Conservation (phyloP, 2,113 vertebrate species). For the Lasiurus cinereus region DNA sequence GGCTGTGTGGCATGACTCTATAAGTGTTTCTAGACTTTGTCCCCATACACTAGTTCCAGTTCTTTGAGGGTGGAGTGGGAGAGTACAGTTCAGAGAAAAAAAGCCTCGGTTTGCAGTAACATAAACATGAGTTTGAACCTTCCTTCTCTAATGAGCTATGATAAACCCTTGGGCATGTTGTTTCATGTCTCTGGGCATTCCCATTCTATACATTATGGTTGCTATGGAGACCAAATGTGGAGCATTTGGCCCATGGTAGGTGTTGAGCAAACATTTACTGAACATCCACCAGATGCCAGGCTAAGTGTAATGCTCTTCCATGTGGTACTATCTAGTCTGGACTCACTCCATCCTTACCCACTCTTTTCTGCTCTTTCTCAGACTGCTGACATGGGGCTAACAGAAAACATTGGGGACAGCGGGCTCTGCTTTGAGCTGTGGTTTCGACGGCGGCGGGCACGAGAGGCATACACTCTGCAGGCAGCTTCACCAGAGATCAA, state of each 20-base stretch:
- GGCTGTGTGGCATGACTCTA: background rate
- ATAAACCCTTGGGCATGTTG: slow-evolving; percentile 20
- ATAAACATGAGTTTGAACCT: background rate
- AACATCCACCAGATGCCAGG: slow-evolving; percentile 48
- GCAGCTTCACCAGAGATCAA: slow-evolving; percentile 86
- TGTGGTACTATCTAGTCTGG: background rate
- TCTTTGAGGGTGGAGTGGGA: background rate
- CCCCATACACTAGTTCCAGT: background rate
- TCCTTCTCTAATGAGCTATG: slow-evolving; percentile 9
- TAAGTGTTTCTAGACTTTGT: slow-evolving; percentile 16
- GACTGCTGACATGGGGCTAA: slow-evolving; percentile 95
- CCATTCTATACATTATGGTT: slow-evolving; percentile 36
- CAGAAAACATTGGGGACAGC: slow-evolving; percentile 93
- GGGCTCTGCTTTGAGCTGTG: slow-evolving; percentile 93
- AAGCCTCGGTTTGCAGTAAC: slow-evolving; percentile 6
- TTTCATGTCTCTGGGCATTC: slow-evolving; percentile 38
- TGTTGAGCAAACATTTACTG: slow-evolving; percentile 54
- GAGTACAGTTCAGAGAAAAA: background rate
- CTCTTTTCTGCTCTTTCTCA: slow-evolving; percentile 76
- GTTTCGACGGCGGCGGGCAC: slow-evolving; percentile 91
- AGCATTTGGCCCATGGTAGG: slow-evolving; percentile 19
- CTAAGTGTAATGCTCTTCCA: slow-evolving; percentile 20
- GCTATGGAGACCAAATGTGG: slow-evolving; percentile 42
- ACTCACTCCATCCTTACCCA: background rate
- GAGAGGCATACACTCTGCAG: slow-evolving; percentile 92